Percentiles rank a stretch among this genome's conserved stretches.
Evolutionary conservation across 2,888 invertebrate genomes (phyloP).

Genomic region (Galeruca laticollis): DNA sequence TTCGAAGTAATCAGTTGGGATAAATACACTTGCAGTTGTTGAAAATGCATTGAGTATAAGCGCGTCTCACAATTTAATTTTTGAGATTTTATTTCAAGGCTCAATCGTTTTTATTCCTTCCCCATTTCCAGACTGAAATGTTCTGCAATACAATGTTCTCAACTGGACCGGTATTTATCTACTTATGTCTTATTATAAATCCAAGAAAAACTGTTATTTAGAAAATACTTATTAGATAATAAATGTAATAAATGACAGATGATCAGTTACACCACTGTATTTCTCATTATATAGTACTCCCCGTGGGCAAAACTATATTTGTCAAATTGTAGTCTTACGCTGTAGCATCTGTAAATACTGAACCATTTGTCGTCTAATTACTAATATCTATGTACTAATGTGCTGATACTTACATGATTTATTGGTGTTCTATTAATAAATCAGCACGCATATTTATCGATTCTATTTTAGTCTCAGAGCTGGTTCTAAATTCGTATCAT

Average conservation of each 20-base stretch:
- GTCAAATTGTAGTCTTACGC: conserved; percentile 47
- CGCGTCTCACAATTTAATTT: no score
- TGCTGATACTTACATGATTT: conserved; percentile 58
- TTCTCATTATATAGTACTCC: conserved; percentile 36
- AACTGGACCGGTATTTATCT: not conserved
- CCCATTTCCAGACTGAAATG: no score
- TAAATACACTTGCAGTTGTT: no score
- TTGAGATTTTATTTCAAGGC: no score
- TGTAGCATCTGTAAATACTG: conserved; percentile 54
- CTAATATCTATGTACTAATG: conserved; percentile 55
- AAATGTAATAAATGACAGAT: conserved; percentile 29
- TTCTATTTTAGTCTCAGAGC: conserved; percentile 44
- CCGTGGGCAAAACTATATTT: conserved; percentile 40
- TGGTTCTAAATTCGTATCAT: not conserved
- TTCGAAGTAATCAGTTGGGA: no score
- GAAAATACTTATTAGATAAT: conserved; percentile 14
- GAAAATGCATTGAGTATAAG: no score
- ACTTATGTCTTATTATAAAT: conserved; percentile 5
- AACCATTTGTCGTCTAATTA: conserved; percentile 57
- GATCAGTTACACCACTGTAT: conserved; percentile 35
- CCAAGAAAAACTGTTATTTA: not conserved
- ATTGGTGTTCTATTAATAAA: conserved; percentile 55
- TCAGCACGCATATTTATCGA: conserved; percentile 56
- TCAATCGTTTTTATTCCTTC: no score
- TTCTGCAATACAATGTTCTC: not conserved